phyloP scores from a whole-genome alignment of 1,140 invertebrate species.

The Zeugodacus cucurbitae region DNA sequence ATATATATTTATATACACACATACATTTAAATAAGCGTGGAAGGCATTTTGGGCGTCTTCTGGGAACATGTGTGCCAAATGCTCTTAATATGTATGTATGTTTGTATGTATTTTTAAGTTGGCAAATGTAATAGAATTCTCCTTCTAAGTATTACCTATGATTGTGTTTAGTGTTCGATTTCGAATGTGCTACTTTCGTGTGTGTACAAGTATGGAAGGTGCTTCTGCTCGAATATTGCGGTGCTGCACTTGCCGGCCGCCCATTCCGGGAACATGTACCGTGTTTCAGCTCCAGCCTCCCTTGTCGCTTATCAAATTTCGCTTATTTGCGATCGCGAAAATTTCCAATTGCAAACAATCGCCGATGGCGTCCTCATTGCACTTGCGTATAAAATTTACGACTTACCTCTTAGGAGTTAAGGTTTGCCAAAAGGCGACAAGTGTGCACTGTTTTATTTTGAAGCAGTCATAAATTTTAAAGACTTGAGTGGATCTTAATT shows the following conservation, averaged over 20 bases:
- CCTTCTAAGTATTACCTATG: not conserved
- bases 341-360: conserved; percentile 44
- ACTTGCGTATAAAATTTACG: conserved; percentile 42
- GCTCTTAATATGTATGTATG: conserved; percentile 1
- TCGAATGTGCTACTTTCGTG: not conserved
- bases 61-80: conserved; percentile 30
- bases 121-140: not conserved
- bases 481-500: conserved; percentile 43
- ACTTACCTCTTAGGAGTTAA: not conserved
- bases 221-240: too few relatives aligned
- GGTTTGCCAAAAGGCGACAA: not conserved
- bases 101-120: not conserved
- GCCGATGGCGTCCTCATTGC: conserved; percentile 34
- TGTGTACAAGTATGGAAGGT: not conserved
- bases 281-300: not conserved
- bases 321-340: conserved; percentile 4
- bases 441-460: not conserved
- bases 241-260: too few relatives aligned
- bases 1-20: not conserved
- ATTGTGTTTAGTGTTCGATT: not conserved
- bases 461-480: conserved; percentile 44
- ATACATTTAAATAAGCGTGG: not conserved
- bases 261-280: too few relatives aligned
- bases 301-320: conserved; percentile 22
- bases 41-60: conserved; percentile 12